A percentile compares a stretch with the other conserved stretches of the same genome.
These are phyloP conservation scores for Idris sp. DNA, from an alignment of 1,140 invertebrate species.

Conservation along the genomic window DNA sequence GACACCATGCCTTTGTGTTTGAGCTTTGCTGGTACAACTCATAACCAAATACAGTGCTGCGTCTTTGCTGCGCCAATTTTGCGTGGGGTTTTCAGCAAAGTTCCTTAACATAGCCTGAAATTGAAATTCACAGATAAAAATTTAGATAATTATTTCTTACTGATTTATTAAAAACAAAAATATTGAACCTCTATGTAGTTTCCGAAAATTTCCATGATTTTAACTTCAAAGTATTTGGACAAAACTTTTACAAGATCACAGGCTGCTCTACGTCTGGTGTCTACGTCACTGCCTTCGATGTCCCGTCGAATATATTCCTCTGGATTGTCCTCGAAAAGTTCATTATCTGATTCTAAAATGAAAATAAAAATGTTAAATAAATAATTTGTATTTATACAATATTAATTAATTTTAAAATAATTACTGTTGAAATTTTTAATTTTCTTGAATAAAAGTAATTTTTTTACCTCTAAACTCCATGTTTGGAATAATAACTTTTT, in stretches of 20 bases:
- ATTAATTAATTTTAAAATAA: too few relatives aligned
- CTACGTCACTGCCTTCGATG: slow-evolving; percentile 99
- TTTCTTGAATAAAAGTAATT: too few relatives aligned
- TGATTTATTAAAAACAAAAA: too few relatives aligned
- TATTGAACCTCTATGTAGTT: slow-evolving; percentile 85
- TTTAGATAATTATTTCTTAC: too few relatives aligned
- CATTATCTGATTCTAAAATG: slow-evolving; percentile 90
- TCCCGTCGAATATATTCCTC: slow-evolving; percentile 98
- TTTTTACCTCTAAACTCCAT: slow-evolving; percentile 93
- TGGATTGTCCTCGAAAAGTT: slow-evolving; percentile 97
- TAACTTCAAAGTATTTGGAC: slow-evolving; percentile 91
- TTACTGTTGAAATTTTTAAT: too few relatives aligned
- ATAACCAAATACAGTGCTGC: slow-evolving; percentile 97
- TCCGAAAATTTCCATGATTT: slow-evolving; percentile 95
- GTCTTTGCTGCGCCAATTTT: slow-evolving; percentile 96
- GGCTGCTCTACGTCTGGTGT: slow-evolving; percentile 95
- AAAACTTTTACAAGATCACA: slow-evolving; percentile 97
- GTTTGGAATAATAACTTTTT: slow-evolving; percentile 98
- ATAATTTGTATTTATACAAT: too few relatives aligned
- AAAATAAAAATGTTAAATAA: too few relatives aligned
- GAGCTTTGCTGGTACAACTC: slow-evolving; percentile 93
- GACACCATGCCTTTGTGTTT: slow-evolving; percentile 93
- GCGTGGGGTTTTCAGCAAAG: slow-evolving; percentile 85
- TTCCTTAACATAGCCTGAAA: slow-evolving; percentile 86
- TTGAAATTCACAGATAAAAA: too few relatives aligned